Evolutionary conservation across 2,113 vertebrate genomes (phyloP).

Genomic region (Dicerorhinus sumatrensis): DNA sequence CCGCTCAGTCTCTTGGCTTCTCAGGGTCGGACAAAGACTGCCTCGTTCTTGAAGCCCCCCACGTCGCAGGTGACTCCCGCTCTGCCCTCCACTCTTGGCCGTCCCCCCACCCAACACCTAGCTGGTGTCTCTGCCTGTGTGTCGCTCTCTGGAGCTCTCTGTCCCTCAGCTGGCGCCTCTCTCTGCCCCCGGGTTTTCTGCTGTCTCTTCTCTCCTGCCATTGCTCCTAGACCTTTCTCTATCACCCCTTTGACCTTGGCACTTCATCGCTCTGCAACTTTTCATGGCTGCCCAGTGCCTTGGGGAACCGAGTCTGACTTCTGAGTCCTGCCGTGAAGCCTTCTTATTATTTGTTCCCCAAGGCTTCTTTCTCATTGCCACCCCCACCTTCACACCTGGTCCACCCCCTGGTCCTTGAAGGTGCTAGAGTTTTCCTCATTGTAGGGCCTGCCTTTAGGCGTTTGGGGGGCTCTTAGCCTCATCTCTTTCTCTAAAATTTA

Average conservation of each 20-base stretch:
- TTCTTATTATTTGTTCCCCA: no score
- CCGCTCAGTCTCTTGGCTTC: background rate
- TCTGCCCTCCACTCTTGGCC: background rate
- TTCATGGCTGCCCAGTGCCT: background rate
- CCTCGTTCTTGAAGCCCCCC: background rate
- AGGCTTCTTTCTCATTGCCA: background rate
- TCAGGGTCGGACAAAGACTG: background rate
- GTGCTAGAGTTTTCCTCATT: background rate
- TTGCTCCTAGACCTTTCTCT: no score
- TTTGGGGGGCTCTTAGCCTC: background rate
- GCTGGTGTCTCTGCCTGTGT: background rate
- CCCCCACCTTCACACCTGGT: background rate
- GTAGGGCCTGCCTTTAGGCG: background rate
- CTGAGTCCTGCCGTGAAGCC: background rate
- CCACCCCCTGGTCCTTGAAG: background rate
- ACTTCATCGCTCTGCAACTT: background rate
- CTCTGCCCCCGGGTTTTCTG: background rate
- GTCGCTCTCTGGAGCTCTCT: background rate
- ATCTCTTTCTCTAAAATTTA: background rate
- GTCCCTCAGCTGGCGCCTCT: background rate
- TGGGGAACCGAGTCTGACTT: background rate
- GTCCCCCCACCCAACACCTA: rapidly evolving
- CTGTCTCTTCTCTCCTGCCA: background rate
- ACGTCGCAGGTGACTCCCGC: background rate
- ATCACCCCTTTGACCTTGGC: background rate